Evolutionary conservation across 2,888 invertebrate genomes (phyloP).

Genomic region (Hyles lineata): DNA sequence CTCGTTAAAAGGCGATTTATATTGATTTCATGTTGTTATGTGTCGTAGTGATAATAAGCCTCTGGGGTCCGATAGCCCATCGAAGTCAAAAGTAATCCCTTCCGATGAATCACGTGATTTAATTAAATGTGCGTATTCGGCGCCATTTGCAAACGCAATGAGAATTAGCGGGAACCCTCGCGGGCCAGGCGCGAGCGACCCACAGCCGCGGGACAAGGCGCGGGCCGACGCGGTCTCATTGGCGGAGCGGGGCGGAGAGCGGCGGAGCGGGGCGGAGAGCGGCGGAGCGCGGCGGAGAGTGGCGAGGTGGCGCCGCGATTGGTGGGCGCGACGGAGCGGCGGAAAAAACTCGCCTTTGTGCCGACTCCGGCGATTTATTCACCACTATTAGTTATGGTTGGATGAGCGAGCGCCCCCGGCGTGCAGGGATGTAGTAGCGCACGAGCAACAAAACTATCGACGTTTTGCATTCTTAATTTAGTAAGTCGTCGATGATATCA

Average conservation of each 20-base stretch:
- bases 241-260: constrained; percentile 69
- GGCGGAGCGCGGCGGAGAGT: constrained; percentile 58
- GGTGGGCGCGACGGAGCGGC: constrained; percentile 59
- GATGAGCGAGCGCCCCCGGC: constrained; percentile 60
- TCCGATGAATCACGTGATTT: constrained; percentile 61
- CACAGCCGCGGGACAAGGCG: constrained; percentile 34
- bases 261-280: constrained; percentile 57
- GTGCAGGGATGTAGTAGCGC: constrained; percentile 52
- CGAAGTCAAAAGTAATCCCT: constrained; percentile 40
- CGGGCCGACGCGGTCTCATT: constrained; percentile 59
- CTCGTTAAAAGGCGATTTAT: not conserved
- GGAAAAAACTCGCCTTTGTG: constrained; percentile 76
- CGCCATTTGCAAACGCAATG: constrained; percentile 82
- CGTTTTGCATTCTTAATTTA: not conserved
- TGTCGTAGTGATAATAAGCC: not conserved
- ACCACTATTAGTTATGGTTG: constrained; percentile 82
- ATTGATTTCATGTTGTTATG: not conserved
- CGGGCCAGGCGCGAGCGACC: constrained; percentile 36
- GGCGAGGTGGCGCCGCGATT: constrained; percentile 58
- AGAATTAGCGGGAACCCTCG: constrained; percentile 63
- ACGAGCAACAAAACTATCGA: not conserved
- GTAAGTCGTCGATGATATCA: not conserved
- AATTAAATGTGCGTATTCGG: constrained; percentile 70
- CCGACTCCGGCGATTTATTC: constrained; percentile 76
- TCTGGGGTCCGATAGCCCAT: not conserved